Conservation (phyloP, 1,140 invertebrate genomes). For the Phortica variegata region DNA sequence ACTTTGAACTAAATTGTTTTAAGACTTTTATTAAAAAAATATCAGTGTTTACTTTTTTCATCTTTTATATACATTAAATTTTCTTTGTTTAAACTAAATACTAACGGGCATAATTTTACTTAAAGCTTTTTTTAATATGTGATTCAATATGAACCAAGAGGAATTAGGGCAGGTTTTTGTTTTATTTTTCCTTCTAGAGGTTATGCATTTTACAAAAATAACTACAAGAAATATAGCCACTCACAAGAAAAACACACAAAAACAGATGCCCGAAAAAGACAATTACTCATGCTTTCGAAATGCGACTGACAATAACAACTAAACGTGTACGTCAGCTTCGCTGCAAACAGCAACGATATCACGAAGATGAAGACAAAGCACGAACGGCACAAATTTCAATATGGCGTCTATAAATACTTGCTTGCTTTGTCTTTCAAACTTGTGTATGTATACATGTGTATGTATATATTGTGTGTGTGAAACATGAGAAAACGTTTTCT, state of each 20-base stretch:
- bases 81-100: constrained; percentile 9
- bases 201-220: constrained; percentile 16
- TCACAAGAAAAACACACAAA: constrained; percentile 19
- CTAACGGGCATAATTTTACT: background rate
- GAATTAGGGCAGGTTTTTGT: background rate
- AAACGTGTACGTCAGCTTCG: too few relatives aligned
- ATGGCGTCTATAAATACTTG: background rate
- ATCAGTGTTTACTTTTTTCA: constrained; percentile 32
- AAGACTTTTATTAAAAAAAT: constrained; percentile 37
- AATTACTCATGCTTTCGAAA: constrained; percentile 34
- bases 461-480: constrained; percentile 8
- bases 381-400: too few relatives aligned
- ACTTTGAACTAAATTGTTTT: constrained; percentile 33
- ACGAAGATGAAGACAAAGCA: constrained; percentile 10
- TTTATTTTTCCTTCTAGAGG: constrained; percentile 2
- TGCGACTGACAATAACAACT: too few relatives aligned
- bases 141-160: constrained; percentile 29
- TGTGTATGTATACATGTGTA: background rate
- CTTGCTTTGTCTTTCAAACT: too few relatives aligned
- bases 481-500: constrained; percentile 5
- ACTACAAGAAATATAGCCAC: constrained; percentile 2
- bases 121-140: constrained; percentile 5
- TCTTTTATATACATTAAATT: constrained; percentile 19
- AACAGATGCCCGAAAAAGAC: constrained; percentile 12
- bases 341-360: too few relatives aligned